Percentiles rank a stretch among this genome's conserved stretches.
Conservation (phyloP, 2,888 invertebrate genomes). For the Drosophila infuscata region DNA sequence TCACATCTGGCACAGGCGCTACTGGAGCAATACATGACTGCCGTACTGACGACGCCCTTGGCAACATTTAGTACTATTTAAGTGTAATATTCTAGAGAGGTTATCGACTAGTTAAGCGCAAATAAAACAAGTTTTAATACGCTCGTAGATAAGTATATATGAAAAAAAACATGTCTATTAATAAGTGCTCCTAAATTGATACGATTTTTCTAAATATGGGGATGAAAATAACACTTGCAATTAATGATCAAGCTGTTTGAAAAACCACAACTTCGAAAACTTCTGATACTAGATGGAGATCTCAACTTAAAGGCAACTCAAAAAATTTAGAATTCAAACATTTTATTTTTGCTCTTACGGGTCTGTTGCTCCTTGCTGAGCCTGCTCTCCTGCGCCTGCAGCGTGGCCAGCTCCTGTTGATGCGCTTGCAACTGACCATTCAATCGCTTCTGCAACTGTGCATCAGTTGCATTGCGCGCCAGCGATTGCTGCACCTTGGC, state of each 20-base stretch:
- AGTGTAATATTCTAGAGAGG: not conserved
- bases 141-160: not conserved
- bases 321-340: constrained; percentile 88
- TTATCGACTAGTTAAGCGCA: not conserved
- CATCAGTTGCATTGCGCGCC: constrained; percentile 87
- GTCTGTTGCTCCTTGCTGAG: constrained; percentile 90
- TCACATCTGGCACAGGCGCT: constrained; percentile 90
- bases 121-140: not conserved
- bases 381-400: constrained; percentile 88
- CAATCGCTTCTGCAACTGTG: constrained; percentile 87
- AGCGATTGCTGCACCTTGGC: constrained; percentile 88
- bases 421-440: constrained; percentile 87
- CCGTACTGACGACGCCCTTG: constrained; percentile 75
- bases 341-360: constrained; percentile 90
- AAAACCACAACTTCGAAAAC: not conserved
- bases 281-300: not conserved
- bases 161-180: not conserved
- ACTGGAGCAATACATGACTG: constrained; percentile 88
- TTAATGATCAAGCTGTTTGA: not conserved
- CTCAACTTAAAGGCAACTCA: not conserved
- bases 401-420: constrained; percentile 87
- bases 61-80: constrained; percentile 41
- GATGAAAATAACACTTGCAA: not conserved
- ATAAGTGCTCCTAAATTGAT: not conserved
- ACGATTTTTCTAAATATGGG: not conserved